These are phyloP conservation scores for Tipula lateralis DNA, from an alignment of 2,888 invertebrate species.

Conservation along the genomic window DNA sequence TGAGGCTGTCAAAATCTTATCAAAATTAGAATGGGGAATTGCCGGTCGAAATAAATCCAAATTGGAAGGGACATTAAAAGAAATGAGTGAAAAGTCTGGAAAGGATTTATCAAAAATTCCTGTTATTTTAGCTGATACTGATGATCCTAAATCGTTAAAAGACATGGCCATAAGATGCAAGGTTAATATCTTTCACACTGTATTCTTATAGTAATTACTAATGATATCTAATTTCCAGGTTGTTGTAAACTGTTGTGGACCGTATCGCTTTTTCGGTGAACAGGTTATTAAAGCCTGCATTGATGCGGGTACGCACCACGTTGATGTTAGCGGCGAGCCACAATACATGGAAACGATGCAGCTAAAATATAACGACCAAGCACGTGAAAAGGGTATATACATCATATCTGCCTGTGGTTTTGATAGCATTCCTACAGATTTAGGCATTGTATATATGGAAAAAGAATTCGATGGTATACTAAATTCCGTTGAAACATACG, in stretches of 20 bases:
- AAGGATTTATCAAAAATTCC: constrained; percentile 55
- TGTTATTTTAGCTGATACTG: constrained; percentile 73
- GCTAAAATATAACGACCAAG: constrained; percentile 67
- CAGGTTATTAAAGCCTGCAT: constrained; percentile 84
- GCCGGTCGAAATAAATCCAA: constrained; percentile 68
- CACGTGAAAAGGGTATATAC: constrained; percentile 75
- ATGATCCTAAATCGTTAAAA: constrained; percentile 64
- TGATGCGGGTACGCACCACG: constrained; percentile 72
- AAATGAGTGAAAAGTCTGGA: constrained; percentile 52
- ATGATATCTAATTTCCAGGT: constrained; percentile 38
- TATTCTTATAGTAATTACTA: no score
- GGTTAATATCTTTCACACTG: no score
- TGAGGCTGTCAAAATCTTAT: constrained; percentile 53
- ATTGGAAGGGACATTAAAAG: constrained; percentile 50
- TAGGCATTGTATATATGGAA: constrained; percentile 75
- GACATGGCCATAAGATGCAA: constrained; percentile 76
- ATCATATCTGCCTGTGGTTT: constrained; percentile 89
- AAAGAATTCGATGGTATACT: constrained; percentile 72
- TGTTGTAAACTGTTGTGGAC: constrained; percentile 89
- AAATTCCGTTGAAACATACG: constrained; percentile 72
- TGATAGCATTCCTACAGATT: constrained; percentile 85
- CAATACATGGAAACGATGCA: constrained; percentile 84
- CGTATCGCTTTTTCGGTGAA: constrained; percentile 83
- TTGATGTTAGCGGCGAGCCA: constrained; percentile 92
- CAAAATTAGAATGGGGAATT: constrained; percentile 75